Percentiles rank a stretch among this genome's conserved stretches.
phyloP scores from a whole-genome alignment of 2,113 vertebrate species.

The Ptilonorhynchus violaceus region DNA sequence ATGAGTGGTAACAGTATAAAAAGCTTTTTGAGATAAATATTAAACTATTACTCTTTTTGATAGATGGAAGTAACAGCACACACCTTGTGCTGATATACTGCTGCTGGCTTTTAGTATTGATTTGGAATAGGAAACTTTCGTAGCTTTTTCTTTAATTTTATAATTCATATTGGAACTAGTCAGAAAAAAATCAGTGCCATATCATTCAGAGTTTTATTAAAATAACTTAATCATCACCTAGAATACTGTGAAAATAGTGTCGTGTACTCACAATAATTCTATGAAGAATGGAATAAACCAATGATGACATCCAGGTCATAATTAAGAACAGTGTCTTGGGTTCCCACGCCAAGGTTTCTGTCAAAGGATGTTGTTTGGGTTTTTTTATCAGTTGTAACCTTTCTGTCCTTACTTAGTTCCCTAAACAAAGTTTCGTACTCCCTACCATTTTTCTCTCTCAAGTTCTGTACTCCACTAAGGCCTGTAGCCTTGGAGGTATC shows the following conservation, averaged over 20 bases:
- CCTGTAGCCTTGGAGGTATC: background rate
- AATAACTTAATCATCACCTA: background rate
- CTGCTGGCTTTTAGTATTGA: background rate
- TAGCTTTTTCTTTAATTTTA: background rate
- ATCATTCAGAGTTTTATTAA: background rate
- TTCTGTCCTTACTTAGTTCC: background rate
- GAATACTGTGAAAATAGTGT: background rate
- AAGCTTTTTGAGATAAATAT: background rate
- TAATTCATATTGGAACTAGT: background rate
- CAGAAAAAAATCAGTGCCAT: background rate
- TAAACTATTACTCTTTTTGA: background rate
- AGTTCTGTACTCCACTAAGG: background rate
- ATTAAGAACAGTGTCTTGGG: background rate
- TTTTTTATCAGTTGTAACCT: background rate
- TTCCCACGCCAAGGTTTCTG: background rate
- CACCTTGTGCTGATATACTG: background rate
- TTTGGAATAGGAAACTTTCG: background rate
- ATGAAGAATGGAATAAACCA: background rate
- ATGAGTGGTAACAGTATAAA: background rate
- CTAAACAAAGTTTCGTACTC: background rate
- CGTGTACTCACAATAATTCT: background rate
- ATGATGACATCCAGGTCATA: background rate
- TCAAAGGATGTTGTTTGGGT: background rate
- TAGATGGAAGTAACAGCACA: background rate
- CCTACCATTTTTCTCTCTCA: background rate